Evolutionary conservation across 2,113 vertebrate species (phyloP), one percentile per base, ranked within the genome.

Genomic region (Oryzias celebensis): DNA sequence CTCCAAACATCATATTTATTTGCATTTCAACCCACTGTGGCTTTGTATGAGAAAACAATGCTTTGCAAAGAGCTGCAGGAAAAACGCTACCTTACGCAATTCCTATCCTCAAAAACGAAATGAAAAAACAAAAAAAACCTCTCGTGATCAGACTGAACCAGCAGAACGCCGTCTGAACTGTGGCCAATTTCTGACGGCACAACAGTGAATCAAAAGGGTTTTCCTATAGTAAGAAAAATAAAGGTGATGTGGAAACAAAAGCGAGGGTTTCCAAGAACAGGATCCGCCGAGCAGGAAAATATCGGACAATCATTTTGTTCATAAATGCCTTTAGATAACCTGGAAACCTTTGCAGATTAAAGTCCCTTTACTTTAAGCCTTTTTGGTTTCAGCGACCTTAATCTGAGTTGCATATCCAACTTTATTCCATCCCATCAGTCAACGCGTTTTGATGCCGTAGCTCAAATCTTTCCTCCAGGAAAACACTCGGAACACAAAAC

Each of bases 221-320:
- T 28, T 52, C 1, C 46, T 22, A n/a, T 3, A 55, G 46, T n/a
- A 16, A 58, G 42, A 42, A 58, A 58, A 62, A 26, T 0, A 44
- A 22, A 49, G 52, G 3, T 0, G 45, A 69, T 17, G 60, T 47
- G 52, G 4, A 14, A 50, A 70, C 47, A 2, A 68, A 57, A 45
- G 18, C 48, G 36, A 65, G 47, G 58, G 51, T 22, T 50, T 18
- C 51, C 26, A 62, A 23, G 63, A 77, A 28, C 26, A 28, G 20
- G 20, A 20, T 44, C 71, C 75, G 67, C 31, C 48, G 69, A 45
- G 49, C 53, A 50, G 31, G 79, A 67, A 75, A 57, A 76, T 50
- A 79, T 46, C 77, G 72, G 77, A 88, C 75, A 77, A 65, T 82
- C 75, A 70, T 62, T 53, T 83, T 88, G 81, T 85, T 87, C 85